Conservation (phyloP, 2,113 vertebrate species). For the Platycercus adscitus region DNA sequence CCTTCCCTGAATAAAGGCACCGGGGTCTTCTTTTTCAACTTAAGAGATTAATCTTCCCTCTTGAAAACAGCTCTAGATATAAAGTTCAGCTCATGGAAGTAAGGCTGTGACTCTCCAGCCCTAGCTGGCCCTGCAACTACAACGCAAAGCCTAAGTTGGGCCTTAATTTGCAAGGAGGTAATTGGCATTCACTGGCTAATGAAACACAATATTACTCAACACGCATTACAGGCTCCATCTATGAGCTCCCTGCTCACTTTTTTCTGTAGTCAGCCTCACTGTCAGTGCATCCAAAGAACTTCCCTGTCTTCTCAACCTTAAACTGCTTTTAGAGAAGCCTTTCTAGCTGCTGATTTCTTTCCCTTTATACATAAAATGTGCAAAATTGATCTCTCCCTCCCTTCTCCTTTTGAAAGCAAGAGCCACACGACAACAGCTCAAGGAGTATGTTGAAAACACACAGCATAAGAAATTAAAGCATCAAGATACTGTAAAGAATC, state of each 20-base stretch:
- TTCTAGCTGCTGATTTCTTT: not conserved
- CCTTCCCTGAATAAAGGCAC: not conserved
- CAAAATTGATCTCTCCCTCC: not conserved
- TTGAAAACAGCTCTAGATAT: not conserved
- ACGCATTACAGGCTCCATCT: conserved; percentile 39
- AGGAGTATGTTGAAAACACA: not conserved
- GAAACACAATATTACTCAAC: conserved; percentile 42
- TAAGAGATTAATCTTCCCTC: not conserved
- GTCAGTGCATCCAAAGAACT: not conserved
- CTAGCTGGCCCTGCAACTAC: not conserved
- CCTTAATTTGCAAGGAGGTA: conserved; percentile 54
- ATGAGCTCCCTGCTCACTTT: not conserved
- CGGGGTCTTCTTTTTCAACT: not conserved
- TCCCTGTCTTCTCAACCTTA: not conserved
- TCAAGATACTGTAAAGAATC: not conserved
- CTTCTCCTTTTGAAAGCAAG: not conserved
- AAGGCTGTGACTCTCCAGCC: not conserved
- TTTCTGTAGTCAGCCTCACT: not conserved
- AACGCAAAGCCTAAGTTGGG: not conserved
- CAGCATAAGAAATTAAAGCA: not conserved
- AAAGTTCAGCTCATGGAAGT: not conserved
- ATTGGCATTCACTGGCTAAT: conserved; percentile 63
- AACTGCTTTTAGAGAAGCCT: not conserved
- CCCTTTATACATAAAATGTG: not conserved
- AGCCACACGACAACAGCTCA: not conserved